Base-by-base conservation (phyloP, 2,113 vertebrate species). In the Choloepus hoffmanni region DNA sequence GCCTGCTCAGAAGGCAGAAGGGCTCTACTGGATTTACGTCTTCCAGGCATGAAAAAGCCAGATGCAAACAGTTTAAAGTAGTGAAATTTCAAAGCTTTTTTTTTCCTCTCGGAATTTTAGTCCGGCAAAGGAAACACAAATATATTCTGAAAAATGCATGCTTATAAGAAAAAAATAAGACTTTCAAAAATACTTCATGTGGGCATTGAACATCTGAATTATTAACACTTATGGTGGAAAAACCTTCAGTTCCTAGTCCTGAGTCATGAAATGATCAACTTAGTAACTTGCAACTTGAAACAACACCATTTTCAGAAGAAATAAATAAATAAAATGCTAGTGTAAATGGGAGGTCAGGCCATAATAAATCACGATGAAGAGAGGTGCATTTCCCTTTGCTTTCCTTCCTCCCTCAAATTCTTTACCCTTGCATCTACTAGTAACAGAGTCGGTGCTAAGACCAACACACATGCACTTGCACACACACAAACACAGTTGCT, bases 241-340 rank as follows among this genome's bases (percentile, higher is more conserved):
- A 84, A n/a, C 6, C 23, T 73, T 85, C 15, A 63, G 23, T 58
- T 12, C 2, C 16, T 26, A 26, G 21, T 58, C 23, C 30, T 95
- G 36, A 50, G 1, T 84, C 74, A 95, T 40, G 7, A 96, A 70
- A 90, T 73, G 24, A 90, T 70, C n/a, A 24, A 21, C 18, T 73
- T 73, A 65, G 36, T 82, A 77, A 78, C n/a, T 48, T 63, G 21
- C 14, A 84, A 36, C 18, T 67, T 50, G 36, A 89, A 87, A 53
- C 26, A 95, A 50, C 53, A 45, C 23, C 12, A 63, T 78, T 92
- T 67, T 30, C 40, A 36, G 53, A 43, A 33, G 87, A 92, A 97
- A 81, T 45, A 21, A 77, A 58, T 94, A 88, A 94, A 87, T 40
- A 73, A 45, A 62, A 79, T 84, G 13, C 26, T 58, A 93, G 40